Evolutionary conservation across 2,113 vertebrate species (phyloP).

Genomic region (Megaceryle maxima): DNA sequence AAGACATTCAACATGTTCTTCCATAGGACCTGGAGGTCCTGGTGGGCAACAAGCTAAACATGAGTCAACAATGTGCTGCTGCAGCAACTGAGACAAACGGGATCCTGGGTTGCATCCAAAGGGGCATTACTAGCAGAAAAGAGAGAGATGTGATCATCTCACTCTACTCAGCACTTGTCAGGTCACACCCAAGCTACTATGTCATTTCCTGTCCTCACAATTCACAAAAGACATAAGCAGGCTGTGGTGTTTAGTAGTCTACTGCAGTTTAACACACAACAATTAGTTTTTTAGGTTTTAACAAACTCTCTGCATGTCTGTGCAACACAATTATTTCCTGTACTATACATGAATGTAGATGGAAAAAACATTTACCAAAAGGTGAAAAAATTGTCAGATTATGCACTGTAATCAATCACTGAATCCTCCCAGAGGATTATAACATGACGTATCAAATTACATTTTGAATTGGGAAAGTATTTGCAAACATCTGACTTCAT

Average conservation of each 20-base stretch:
- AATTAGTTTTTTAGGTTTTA: not conserved
- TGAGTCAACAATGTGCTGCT: not conserved
- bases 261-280: not conserved
- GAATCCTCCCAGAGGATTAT: not conserved
- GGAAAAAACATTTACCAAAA: not conserved
- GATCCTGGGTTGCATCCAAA: not conserved
- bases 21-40: not conserved
- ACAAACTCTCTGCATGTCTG: fast-evolving
- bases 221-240: not conserved
- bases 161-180: not conserved
- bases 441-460: not conserved
- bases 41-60: not conserved
- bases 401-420: not conserved
- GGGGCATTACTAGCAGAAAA: not conserved
- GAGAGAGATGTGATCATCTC: not conserved
- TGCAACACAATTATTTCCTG: not conserved
- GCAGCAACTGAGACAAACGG: not conserved
- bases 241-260: not conserved
- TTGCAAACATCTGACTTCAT: not conserved
- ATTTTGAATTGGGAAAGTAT: not conserved
- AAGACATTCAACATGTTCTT: not conserved
- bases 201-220: not conserved
- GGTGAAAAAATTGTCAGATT: not conserved
- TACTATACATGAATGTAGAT: not conserved
- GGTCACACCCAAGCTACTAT: not conserved